Base-by-base conservation (phyloP, 2,888 invertebrate species). In the Drosophila tripunctata region DNA sequence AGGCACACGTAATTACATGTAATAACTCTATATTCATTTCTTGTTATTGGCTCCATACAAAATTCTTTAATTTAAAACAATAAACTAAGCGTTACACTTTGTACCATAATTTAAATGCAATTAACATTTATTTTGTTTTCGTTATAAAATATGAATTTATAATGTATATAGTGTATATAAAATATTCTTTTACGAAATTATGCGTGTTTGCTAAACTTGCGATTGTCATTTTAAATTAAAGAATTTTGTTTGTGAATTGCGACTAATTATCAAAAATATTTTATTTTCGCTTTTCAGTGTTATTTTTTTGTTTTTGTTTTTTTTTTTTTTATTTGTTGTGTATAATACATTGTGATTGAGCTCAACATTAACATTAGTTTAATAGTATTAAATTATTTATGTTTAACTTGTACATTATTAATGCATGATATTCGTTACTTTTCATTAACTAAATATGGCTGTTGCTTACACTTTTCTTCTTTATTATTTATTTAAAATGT, bases 381-480 rank as follows among this genome's bases (percentile, higher is more conserved):
- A 63, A 68, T 64, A 64, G 38, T 52, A 38, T 58, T 57, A 69
- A 52, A 75, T 69, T 73, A 81, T 67, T 74, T 84, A 87, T 70
- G 63, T 67, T 48, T 81, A 87, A 58, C 52, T 84, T 80, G 65
- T 81, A 85, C 82, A 85, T 81, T 67, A 81, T 84, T 78, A 67
- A 84, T 87, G 85, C 66, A 67, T 71, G 71, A 74, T 81, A 64
- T 67, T 80, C 61, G 40, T 73, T 67, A 61, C 14, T 38, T 55
- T 85, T 67, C 80, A 87, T 87, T 81, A 81, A 81, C 81, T 87
- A 87, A 82, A 85, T 81, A 81, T 81, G 81, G 81, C 81, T 87
- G 82, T 81, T 84, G 84, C 48, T 41, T 62, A 63, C 38, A 19
- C 22, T 44, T 43, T 43, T 21, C 52, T 51, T 21, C 35, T 19